Evolutionary conservation across 2,797 vertebrate species (phyloP).

Genomic region (Chlorospingus flavigularis): DNA sequence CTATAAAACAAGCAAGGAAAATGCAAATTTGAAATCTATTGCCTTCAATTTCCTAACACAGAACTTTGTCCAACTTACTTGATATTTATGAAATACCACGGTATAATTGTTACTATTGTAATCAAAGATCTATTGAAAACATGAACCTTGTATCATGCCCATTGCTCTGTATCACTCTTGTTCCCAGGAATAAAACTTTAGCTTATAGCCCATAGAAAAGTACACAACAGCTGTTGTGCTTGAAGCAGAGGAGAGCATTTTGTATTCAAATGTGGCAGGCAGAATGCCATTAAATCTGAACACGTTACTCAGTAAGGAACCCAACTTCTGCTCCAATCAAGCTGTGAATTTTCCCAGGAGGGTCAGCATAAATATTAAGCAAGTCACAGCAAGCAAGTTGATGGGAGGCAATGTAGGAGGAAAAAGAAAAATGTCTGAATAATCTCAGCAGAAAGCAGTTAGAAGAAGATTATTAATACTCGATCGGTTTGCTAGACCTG

Average conservation of each 20-base stretch:
- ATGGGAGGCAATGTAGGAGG: not conserved
- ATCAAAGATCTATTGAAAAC: not conserved
- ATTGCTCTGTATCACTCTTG: not conserved
- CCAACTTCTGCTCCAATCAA: conserved; percentile 48
- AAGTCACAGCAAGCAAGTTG: conserved; percentile 15
- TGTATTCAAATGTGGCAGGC: not conserved
- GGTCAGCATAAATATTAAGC: conserved; percentile 51
- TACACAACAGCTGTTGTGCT: not conserved
- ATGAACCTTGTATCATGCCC: fast-evolving
- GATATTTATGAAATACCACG: not conserved
- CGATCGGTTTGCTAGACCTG: not conserved
- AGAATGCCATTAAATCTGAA: conserved; percentile 24
- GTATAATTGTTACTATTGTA: not conserved
- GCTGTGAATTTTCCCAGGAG: conserved; percentile 51
- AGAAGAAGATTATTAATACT: conserved; percentile 23
- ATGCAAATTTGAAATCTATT: not conserved
- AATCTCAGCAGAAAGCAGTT: conserved; percentile 23
- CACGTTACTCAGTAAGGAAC: conserved; percentile 15
- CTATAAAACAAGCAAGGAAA: not conserved
- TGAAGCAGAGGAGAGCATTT: not conserved
- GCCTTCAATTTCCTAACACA: not conserved
- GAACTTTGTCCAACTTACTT: not conserved
- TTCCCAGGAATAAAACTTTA: not conserved
- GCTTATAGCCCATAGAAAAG: not conserved
- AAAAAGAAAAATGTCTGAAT: conserved; percentile 3